phyloP scores from a whole-genome alignment of 2,797 vertebrate genomes.

The Manis crassicaudata region DNA sequence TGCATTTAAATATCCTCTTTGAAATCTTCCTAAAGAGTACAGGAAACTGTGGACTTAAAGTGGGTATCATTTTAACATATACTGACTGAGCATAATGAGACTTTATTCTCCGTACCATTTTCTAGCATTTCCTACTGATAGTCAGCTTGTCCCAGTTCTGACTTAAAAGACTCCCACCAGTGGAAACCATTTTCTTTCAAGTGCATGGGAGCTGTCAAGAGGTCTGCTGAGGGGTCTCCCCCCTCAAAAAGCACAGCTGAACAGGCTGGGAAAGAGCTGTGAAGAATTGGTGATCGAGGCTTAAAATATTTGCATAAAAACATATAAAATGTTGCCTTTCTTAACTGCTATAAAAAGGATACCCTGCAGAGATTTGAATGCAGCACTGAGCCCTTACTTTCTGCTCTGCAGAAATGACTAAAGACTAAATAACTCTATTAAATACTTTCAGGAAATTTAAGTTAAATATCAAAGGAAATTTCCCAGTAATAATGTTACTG shows the following conservation, averaged over 20 bases:
- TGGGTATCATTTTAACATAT: conserved; percentile 9
- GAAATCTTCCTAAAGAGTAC: conserved; percentile 31
- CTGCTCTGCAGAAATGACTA: neutral
- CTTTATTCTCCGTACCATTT: neutral
- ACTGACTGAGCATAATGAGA: conserved; percentile 15
- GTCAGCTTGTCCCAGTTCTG: conserved; percentile 16
- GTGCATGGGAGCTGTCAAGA: neutral
- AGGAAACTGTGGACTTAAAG: conserved; percentile 36
- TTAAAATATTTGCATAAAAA: neutral
- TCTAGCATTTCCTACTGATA: neutral
- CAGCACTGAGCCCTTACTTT: neutral
- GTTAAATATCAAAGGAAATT: neutral
- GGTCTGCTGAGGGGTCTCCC: neutral
- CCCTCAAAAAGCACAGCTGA: neutral
- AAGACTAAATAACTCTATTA: neutral
- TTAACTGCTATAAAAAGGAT: neutral
- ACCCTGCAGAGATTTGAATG: neutral
- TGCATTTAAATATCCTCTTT: conserved; percentile 29
- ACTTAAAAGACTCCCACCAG: conserved; percentile 48
- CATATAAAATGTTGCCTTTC: neutral
- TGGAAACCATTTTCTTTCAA: neutral
- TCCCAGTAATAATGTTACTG: neutral
- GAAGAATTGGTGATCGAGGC: neutral
- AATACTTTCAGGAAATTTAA: neutral
- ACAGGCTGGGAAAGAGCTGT: neutral